Evolutionary conservation across 2,113 vertebrate species (phyloP), one percentile per base, ranked within the genome.

Genomic region (Centrocercus urophasianus): DNA sequence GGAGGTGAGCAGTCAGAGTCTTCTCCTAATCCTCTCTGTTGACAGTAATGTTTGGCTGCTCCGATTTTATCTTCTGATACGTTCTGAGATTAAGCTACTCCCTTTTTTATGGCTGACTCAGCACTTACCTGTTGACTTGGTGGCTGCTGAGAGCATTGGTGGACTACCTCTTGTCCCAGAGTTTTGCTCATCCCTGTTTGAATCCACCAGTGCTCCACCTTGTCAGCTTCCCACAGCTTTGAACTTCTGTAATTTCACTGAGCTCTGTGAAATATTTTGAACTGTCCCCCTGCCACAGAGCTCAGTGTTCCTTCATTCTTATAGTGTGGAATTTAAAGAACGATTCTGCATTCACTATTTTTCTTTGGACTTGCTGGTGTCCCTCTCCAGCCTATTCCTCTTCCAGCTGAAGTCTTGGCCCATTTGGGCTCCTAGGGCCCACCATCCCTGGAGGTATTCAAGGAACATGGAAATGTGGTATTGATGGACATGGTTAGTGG

Each of bases 41-140:
- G 89, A 90, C 72, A 77, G 80, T 21, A 16, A 81, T 40, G 28
- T 56, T 96, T 88, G 52, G 60, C 76, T 95, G 91, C 79, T 88
- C 47, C 0, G 0, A 47, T 88, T 78, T 81, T 88, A 94, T 93
- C 65, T 90, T 57, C 34, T 73, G 5, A 77, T 57, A 52, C 11
- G 24, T 67, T 74, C 69, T 17, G 42, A 74, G 86, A 86, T 27
- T 32, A 93, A 88, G 38, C 83, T 96, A 64, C 90, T 94, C 88
- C 69, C 56, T 77, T 1, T 56, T 93, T 81, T 64, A 64, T 54
- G 11, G 34, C 90, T 95, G 78, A 90, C 72, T 89, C 88, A 43
- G 69, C 74, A 83, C 36, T 91, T 85, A 36, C 59, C 50, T 86
- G 64, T 88, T 1, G 2, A 0, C 50, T 47, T 0, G 1, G 25